These are phyloP conservation scores for Onychomys torridus DNA, from an alignment of 2,797 vertebrate species.

Conservation along the genomic window DNA sequence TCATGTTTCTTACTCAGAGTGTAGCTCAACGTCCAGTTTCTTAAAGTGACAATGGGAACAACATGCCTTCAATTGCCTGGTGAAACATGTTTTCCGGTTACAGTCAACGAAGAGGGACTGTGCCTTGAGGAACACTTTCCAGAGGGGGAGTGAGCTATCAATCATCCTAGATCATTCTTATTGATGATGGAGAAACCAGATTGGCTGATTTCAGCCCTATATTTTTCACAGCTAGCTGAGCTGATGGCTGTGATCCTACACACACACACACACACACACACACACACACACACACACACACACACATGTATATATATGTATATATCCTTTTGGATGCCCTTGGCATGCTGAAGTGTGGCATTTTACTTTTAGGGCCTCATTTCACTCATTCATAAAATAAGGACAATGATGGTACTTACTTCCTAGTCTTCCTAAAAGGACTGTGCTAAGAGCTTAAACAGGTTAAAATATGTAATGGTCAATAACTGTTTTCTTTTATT, in stretches of 20 bases:
- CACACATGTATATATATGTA: no score
- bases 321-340: not conserved
- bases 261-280: not conserved
- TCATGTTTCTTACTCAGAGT: constrained; percentile 25
- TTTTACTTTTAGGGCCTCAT: not conserved
- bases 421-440: not conserved
- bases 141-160: not conserved
- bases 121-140: not conserved
- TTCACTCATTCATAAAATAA: constrained; percentile 1
- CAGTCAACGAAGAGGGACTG: not conserved
- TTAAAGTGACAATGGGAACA: not conserved
- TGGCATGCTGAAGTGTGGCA: not conserved
- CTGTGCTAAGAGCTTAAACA: not conserved
- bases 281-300: no score
- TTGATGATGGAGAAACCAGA: not conserved
- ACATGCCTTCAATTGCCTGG: not conserved
- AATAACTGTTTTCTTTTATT: constrained; percentile 41
- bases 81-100: not conserved
- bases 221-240: not conserved
- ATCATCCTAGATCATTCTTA: constrained; percentile 39
- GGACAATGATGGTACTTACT: not conserved
- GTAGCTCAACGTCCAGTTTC: constrained; percentile 8
- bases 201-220: not conserved
- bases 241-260: not conserved
- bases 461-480: not conserved